A percentile compares a stretch with the other conserved stretches of the same genome.
phyloP scores from a whole-genome alignment of 2,797 vertebrate species.

The Clangula hyemalis region DNA sequence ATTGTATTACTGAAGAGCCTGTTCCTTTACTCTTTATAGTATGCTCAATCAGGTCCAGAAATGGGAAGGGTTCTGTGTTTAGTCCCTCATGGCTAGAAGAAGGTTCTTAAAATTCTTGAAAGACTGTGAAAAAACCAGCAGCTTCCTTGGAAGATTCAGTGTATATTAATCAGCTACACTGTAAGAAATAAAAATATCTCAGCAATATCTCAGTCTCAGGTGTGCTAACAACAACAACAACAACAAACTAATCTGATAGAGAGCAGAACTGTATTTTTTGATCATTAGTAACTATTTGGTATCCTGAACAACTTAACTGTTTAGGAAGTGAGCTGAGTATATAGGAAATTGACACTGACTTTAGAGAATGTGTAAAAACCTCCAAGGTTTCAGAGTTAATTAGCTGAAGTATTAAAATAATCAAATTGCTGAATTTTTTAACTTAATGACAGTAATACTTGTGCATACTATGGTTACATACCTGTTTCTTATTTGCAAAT shows the following conservation, averaged over 20 bases:
- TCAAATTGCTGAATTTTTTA: constrained; percentile 35
- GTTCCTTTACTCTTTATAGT: background rate
- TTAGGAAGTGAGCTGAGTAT: background rate
- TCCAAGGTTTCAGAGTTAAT: constrained; percentile 49
- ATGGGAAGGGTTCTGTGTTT: background rate
- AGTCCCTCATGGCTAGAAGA: background rate
- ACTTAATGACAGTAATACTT: constrained; percentile 26
- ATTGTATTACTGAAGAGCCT: background rate
- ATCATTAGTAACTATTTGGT: background rate
- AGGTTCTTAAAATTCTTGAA: constrained; percentile 14
- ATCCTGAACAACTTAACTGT: background rate
- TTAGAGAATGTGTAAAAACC: background rate
- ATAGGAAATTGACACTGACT: background rate
- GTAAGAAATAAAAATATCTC: background rate
- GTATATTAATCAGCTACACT: background rate
- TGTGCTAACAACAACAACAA: background rate
- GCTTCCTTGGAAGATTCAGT: background rate
- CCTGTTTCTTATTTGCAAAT: constrained; percentile 47
- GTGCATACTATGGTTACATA: background rate
- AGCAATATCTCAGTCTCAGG: background rate
- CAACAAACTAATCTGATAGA: background rate
- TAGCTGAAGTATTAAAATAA: constrained; percentile 26
- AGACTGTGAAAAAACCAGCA: background rate
- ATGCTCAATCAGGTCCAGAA: background rate
- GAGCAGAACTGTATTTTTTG: background rate